Base-by-base conservation (phyloP, 2,797 vertebrate genomes). In the Acropternis orthonyx region DNA sequence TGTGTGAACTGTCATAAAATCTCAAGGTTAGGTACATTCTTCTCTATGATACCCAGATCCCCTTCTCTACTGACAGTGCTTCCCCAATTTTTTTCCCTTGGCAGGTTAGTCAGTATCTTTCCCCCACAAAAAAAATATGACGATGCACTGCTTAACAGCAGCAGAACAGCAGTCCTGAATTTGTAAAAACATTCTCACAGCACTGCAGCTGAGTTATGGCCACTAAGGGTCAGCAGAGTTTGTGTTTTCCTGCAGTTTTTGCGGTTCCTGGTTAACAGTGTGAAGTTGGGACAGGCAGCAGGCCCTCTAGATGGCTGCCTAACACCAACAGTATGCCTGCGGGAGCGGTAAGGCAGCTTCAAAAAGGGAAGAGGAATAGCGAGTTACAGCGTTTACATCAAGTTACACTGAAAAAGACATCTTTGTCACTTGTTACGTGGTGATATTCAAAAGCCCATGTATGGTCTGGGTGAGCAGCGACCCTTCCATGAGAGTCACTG, bases 241-340 rank as follows among this genome's bases (percentile, higher is more conserved):
- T 88, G 32, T 20, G 5, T 77, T 87, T 94, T 94, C 71, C 37
- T 17, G 49, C 44, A 41, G 78, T 66, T 46, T 37, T 16, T 44
- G 34, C 28, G 9, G 65, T 52, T 85, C 56, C 44, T 48, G 72
- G 54, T 72, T 67, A 75, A 10, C 16, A 48, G 34, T 1, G 1
- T 59, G 51, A 54, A 56, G 77, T 3, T 3, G 0, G 23, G 44
- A 20, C 8, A 68, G n/a, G 66, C 88, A 79, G 52, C 74, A 56
- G 36, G 61, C 22, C 96, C 96, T 92, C 91, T 96, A 97, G 97
- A 54, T 97, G 97, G 97, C 96, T 95, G 92, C 88, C 78, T 78
- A 96, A 55, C 82, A 95, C 95, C 93, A 89, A 67, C 37, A 74
- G 75, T 82, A 20, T 19, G 36, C 37, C 6, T 2, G 6, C 22